Percentiles rank a stretch among this genome's conserved stretches.
phyloP scores from a whole-genome alignment of 1,140 invertebrate genomes.

The Neuroterus valhalla region DNA sequence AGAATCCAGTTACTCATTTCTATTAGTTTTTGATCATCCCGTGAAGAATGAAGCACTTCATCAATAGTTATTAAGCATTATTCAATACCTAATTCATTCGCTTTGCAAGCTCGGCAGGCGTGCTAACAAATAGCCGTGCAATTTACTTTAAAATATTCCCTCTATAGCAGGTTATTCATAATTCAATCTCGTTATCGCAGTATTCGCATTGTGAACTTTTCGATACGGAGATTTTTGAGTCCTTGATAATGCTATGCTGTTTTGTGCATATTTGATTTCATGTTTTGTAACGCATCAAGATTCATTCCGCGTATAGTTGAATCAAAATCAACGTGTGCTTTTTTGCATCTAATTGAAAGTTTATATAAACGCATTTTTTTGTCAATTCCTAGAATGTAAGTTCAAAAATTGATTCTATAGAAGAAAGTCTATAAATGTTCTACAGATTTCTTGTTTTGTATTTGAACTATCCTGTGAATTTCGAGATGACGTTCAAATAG shows the following conservation, averaged over 20 bases:
- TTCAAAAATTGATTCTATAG: too few relatives aligned
- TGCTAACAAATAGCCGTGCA: constrained; percentile 13
- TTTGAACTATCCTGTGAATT: too few relatives aligned
- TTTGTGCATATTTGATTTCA: constrained; percentile 16
- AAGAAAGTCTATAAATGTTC: too few relatives aligned
- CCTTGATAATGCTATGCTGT: background rate
- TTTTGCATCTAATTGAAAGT: too few relatives aligned
- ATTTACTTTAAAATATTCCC: constrained; percentile 24
- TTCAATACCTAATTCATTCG: background rate
- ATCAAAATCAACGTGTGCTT: too few relatives aligned
- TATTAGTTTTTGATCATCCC: background rate
- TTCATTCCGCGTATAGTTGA: background rate
- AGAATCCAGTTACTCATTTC: background rate
- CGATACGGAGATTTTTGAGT: constrained; percentile 12
- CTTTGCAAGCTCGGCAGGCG: background rate
- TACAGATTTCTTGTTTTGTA: too few relatives aligned
- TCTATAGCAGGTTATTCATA: constrained; percentile 8
- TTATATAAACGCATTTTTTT: too few relatives aligned
- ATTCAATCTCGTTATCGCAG: constrained; percentile 12
- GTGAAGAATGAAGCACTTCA: background rate
- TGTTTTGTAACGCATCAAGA: background rate
- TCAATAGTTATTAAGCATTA: constrained; percentile 8
- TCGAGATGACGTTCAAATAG: too few relatives aligned
- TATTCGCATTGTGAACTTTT: constrained; percentile 10
- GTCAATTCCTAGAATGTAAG: too few relatives aligned